phyloP scores from a whole-genome alignment of 2,888 invertebrate species.

The Ectropis crepuscularia region DNA sequence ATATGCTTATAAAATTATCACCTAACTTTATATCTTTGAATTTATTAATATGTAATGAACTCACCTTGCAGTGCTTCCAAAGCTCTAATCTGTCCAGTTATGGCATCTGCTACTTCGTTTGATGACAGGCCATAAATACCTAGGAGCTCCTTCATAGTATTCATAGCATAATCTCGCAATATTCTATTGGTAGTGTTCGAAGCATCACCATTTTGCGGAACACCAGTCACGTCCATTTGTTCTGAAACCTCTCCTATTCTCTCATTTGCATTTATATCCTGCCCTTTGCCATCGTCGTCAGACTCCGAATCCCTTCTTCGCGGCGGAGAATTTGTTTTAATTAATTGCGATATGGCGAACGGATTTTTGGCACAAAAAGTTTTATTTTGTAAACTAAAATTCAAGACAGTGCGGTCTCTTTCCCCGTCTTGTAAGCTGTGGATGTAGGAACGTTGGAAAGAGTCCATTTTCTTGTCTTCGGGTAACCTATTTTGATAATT shows the following conservation, averaged over 20 bases:
- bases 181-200: constrained; percentile 84
- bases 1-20: constrained; percentile 42
- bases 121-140: constrained; percentile 91
- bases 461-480: constrained; percentile 75
- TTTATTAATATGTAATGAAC: constrained; percentile 36
- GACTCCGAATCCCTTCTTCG: constrained; percentile 81
- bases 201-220: constrained; percentile 72
- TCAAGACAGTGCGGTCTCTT: constrained; percentile 73
- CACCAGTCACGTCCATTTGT: constrained; percentile 61
- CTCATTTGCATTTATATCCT: constrained; percentile 79
- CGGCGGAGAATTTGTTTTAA: constrained; percentile 82
- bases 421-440: constrained; percentile 76
- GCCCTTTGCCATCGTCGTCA: constrained; percentile 76
- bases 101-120: constrained; percentile 88
- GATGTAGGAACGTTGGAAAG: constrained; percentile 80
- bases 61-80: constrained; percentile 87
- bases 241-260: constrained; percentile 69
- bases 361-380: constrained; percentile 84
- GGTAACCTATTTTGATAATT: constrained; percentile 78
- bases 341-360: constrained; percentile 83
- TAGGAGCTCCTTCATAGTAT: constrained; percentile 91
- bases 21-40: constrained; percentile 35
- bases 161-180: constrained; percentile 91
- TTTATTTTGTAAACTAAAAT: constrained; percentile 81
- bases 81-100: constrained; percentile 87